These are phyloP conservation scores for Crenichthys baileyi DNA, from an alignment of 2,797 vertebrate genomes.

Conservation along the genomic window DNA sequence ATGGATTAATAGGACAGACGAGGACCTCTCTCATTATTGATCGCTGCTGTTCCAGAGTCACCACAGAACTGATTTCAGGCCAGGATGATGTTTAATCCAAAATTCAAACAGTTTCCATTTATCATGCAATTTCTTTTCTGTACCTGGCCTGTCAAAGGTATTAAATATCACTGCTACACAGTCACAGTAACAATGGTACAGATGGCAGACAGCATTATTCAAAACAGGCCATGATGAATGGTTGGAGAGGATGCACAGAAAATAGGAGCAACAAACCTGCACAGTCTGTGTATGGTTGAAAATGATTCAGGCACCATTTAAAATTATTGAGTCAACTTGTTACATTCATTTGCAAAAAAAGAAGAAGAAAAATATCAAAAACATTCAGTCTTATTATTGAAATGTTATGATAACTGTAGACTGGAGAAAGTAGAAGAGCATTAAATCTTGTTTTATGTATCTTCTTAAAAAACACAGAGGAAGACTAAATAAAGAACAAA, in stretches of 20 bases:
- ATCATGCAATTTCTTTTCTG: slow-evolving; percentile 35
- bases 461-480: neutral
- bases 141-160: slow-evolving; percentile 32
- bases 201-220: slow-evolving; percentile 6
- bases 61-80: slow-evolving; percentile 16
- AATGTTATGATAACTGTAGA: neutral
- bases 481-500: neutral
- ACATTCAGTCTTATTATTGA: neutral
- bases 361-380: neutral
- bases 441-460: slow-evolving; percentile 28
- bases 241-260: neutral
- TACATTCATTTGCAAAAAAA: slow-evolving; percentile 48
- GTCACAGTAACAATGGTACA: slow-evolving; percentile 20
- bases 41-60: slow-evolving; percentile 51
- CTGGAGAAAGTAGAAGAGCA: neutral
- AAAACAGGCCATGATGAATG: slow-evolving; percentile 28
- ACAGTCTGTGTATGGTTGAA: neutral
- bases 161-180: slow-evolving; percentile 32
- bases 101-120: slow-evolving; percentile 11
- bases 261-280: neutral
- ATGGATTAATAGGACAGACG: slow-evolving; percentile 55
- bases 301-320: neutral
- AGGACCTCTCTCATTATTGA: slow-evolving; percentile 59
- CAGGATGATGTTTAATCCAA: slow-evolving; percentile 18
- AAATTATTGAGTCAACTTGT: slow-evolving; percentile 1